Conservation (phyloP, 2,797 vertebrate species). For the Paguma larvata region DNA sequence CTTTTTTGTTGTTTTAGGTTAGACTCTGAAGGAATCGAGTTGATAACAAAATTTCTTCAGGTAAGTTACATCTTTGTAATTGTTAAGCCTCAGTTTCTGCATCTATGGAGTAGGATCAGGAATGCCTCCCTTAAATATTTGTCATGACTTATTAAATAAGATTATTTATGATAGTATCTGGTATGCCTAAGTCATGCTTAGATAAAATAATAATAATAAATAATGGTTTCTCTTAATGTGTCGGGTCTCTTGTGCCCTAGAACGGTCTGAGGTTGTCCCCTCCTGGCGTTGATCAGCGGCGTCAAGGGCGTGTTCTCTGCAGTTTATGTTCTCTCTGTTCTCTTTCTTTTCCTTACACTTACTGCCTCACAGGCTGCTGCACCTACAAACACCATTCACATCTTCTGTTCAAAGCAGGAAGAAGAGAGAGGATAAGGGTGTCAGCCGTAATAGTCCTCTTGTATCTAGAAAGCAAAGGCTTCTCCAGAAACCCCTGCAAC, state of each 20-base stretch:
- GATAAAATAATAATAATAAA: neutral
- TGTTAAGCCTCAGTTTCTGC: slow-evolving; percentile 1
- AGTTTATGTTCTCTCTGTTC: neutral
- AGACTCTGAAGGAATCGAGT: slow-evolving; percentile 97
- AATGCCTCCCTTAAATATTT: neutral
- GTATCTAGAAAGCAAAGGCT: slow-evolving; percentile 55
- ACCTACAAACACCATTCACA: neutral
- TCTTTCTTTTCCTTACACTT: slow-evolving; percentile 19
- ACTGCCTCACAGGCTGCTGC: neutral
- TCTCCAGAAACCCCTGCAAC: slow-evolving; percentile 28
- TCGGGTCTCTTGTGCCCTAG: neutral
- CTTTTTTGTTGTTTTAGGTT: slow-evolving; percentile 89
- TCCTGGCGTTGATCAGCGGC: neutral
- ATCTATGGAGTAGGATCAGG: neutral
- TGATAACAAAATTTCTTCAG: slow-evolving; percentile 97
- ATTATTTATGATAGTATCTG: neutral
- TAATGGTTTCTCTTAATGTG: neutral
- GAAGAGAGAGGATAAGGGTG: neutral
- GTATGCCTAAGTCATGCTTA: slow-evolving; percentile 19
- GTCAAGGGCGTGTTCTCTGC: neutral
- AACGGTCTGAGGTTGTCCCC: neutral
- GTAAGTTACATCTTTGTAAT: slow-evolving; percentile 89
- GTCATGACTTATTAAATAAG: neutral
- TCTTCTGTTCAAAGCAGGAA: slow-evolving; percentile 57
- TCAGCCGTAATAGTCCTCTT: neutral